phyloP scores from a whole-genome alignment of 2,888 invertebrate genomes.

The Podabrus alpinus region DNA sequence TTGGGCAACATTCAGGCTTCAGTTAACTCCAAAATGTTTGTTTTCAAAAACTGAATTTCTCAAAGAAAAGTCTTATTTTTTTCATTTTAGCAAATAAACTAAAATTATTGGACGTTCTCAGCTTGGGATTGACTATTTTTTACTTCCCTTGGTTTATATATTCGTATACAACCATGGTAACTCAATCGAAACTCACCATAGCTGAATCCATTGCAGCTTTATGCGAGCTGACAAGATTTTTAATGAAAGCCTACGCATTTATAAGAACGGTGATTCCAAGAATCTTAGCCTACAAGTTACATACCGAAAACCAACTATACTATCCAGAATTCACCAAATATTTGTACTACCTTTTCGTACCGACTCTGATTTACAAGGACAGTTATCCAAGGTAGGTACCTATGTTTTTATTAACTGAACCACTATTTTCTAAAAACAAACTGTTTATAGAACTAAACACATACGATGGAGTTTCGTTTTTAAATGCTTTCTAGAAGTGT shows the following conservation, averaged over 20 bases:
- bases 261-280: constrained; percentile 71
- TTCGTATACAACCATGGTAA: neutral
- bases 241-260: constrained; percentile 89
- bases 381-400: constrained; percentile 69
- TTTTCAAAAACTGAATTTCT: neutral
- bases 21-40: neutral
- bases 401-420: neutral
- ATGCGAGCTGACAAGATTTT: constrained; percentile 64
- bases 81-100: neutral
- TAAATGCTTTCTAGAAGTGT: constrained; percentile 73
- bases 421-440: constrained; percentile 61
- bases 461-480: constrained; percentile 78
- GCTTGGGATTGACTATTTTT: neutral
- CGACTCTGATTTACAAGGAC: constrained; percentile 85
- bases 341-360: constrained; percentile 85
- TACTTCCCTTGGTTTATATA: constrained; percentile 10
- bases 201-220: constrained; percentile 10
- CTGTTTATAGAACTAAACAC: constrained; percentile 64
- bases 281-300: constrained; percentile 59
- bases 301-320: constrained; percentile 54
- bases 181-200: neutral
- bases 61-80: neutral
- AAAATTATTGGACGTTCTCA: constrained; percentile 4
- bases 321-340: constrained; percentile 70
- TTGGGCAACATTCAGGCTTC: neutral